phyloP scores from a whole-genome alignment of 2,888 invertebrate species.

The Melipona beecheii region DNA sequence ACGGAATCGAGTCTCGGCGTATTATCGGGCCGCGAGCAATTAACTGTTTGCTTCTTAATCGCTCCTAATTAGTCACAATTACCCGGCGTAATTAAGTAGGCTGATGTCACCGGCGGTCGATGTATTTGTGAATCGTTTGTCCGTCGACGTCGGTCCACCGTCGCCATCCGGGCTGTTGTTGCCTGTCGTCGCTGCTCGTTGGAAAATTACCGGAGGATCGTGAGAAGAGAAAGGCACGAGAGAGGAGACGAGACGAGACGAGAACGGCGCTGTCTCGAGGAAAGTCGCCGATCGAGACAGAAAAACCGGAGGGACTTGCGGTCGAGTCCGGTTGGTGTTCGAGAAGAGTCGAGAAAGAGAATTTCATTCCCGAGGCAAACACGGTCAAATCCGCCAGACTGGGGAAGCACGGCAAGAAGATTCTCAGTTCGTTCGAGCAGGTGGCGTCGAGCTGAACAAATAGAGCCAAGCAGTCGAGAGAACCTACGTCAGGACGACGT shows the following conservation, averaged over 20 bases:
- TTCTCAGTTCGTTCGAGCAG: constrained; percentile 62
- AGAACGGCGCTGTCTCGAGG: background rate
- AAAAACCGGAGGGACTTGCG: background rate
- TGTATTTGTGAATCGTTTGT: constrained; percentile 67
- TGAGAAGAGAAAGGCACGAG: constrained; percentile 16
- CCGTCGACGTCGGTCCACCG: constrained; percentile 58
- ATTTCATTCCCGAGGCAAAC: background rate
- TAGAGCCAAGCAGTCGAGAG: constrained; percentile 54
- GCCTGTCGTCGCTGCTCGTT: constrained; percentile 40
- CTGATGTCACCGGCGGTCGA: constrained; percentile 70
- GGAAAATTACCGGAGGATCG: constrained; percentile 54
- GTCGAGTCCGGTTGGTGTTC: constrained; percentile 13
- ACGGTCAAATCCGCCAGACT: constrained; percentile 4
- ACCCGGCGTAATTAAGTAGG: constrained; percentile 78
- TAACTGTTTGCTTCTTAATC: constrained; percentile 79
- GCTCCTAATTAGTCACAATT: constrained; percentile 80
- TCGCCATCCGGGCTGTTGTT: constrained; percentile 37
- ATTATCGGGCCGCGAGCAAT: constrained; percentile 75
- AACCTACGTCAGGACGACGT: constrained; percentile 78
- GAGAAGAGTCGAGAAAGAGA: background rate
- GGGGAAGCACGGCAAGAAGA: constrained; percentile 24
- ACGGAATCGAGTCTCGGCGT: constrained; percentile 52
- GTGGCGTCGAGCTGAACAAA: constrained; percentile 68
- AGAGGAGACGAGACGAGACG: background rate
- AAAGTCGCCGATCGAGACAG: background rate